Evolutionary conservation across 2,113 vertebrate genomes (phyloP).

Genomic region (Corythaeola cristata): DNA sequence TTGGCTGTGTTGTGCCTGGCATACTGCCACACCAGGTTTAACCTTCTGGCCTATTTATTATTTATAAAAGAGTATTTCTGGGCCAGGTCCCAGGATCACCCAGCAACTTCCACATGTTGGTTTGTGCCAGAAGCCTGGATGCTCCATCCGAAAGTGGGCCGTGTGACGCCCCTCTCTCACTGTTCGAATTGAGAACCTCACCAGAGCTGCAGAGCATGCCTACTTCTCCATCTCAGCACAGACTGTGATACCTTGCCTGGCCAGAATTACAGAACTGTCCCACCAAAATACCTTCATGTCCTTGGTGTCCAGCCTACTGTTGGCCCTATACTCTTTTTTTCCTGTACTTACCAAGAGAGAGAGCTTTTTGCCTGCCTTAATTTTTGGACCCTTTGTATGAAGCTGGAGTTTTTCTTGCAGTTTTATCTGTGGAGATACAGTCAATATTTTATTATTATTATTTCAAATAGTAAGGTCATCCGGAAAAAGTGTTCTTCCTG

Average conservation of each 20-base stretch:
- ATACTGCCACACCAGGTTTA: not conserved
- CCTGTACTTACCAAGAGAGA: not conserved
- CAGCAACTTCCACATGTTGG: not conserved
- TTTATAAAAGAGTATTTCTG: not conserved
- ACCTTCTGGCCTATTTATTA: not conserved
- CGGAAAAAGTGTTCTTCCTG: not conserved
- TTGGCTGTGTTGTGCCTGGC: not conserved
- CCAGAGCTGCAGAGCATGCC: not conserved
- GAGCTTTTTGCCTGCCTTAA: not conserved
- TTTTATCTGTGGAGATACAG: not conserved
- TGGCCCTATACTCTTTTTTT: not conserved
- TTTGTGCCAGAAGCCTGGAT: not conserved
- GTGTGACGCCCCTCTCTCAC: accelerated
- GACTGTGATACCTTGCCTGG: not conserved
- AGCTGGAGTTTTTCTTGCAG: not conserved
- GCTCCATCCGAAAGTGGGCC: not conserved
- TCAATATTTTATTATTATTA: not conserved
- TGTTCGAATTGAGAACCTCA: not conserved
- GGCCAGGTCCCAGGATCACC: not conserved
- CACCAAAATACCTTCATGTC: not conserved
- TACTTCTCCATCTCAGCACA: not conserved
- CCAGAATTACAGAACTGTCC: not conserved
- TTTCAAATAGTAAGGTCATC: not conserved
- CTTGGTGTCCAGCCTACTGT: not conserved
- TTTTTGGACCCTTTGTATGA: not conserved